A percentile compares a stretch with the other conserved stretches of the same genome.
Evolutionary conservation across 2,888 invertebrate genomes (phyloP).

Genomic region (Yponomeuta cagnagella): DNA sequence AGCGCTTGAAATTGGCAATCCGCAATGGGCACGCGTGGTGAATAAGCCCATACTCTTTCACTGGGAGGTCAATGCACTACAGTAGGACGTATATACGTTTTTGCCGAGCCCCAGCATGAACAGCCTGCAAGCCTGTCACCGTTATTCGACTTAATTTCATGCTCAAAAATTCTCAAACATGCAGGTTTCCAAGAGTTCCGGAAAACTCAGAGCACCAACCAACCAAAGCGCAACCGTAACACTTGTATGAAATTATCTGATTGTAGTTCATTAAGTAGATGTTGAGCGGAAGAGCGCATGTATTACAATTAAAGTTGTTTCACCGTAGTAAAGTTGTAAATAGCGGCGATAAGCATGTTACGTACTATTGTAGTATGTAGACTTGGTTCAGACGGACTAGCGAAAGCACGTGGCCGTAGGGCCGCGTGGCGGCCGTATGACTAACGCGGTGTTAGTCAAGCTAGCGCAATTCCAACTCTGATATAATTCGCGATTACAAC

Average conservation of each 20-base stretch:
- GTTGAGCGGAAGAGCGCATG: not conserved
- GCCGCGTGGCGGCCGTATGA: not conserved
- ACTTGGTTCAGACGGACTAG: not conserved
- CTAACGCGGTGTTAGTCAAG: conserved; percentile 2
- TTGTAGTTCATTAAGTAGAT: not conserved
- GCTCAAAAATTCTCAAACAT: too few relatives aligned
- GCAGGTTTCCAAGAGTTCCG: too few relatives aligned
- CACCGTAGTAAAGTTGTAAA: conserved; percentile 6
- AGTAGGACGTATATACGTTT: too few relatives aligned
- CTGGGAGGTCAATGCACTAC: too few relatives aligned
- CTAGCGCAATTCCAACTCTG: not conserved
- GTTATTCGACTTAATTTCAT: too few relatives aligned
- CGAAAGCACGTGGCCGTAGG: not conserved
- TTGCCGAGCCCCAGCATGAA: too few relatives aligned
- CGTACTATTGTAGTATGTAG: conserved; percentile 7
- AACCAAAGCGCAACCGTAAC: not conserved
- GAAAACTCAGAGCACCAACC: too few relatives aligned
- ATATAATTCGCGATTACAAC: conserved; percentile 1
- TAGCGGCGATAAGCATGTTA: conserved; percentile 6
- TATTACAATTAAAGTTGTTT: not conserved
- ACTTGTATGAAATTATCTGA: not conserved
- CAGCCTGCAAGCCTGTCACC: too few relatives aligned
- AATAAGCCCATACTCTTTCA: too few relatives aligned
- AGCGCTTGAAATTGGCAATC: too few relatives aligned
- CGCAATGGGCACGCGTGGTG: too few relatives aligned